These are phyloP conservation scores for Cyclopterus lumpus DNA, from an alignment of 2,797 vertebrate species.

Conservation along the genomic window DNA sequence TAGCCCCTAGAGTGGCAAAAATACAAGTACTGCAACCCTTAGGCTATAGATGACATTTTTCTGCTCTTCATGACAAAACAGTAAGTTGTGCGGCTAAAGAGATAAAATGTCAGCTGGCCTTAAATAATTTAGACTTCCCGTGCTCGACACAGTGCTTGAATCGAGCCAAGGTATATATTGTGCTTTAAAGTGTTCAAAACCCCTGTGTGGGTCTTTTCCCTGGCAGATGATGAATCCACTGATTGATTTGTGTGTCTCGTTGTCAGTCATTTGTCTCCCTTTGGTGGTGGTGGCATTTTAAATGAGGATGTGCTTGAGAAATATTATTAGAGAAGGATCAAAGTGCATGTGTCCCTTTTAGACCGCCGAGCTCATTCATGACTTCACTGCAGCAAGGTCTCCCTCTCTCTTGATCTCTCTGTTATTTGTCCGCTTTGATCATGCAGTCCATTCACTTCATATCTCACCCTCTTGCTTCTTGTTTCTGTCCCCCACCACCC, in stretches of 20 bases:
- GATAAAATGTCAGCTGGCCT: slow-evolving; percentile 55
- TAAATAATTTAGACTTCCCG: slow-evolving; percentile 54
- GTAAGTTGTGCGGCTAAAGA: slow-evolving; percentile 50
- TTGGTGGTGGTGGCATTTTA: slow-evolving; percentile 37
- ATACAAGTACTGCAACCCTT: slow-evolving; percentile 54
- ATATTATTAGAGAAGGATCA: slow-evolving; percentile 60
- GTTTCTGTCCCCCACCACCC: slow-evolving; percentile 22
- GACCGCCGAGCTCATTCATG: slow-evolving; percentile 44
- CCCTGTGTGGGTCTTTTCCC: background rate
- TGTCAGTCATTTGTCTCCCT: slow-evolving; percentile 37
- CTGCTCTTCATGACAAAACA: slow-evolving; percentile 56
- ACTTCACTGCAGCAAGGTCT: slow-evolving; percentile 38
- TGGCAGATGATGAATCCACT: slow-evolving; percentile 25
- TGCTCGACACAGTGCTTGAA: slow-evolving; percentile 21
- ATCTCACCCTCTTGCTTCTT: slow-evolving; percentile 32
- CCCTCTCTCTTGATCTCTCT: slow-evolving; percentile 37
- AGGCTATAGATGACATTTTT: slow-evolving; percentile 69
- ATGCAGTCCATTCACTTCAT: slow-evolving; percentile 36
- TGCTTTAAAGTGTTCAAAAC: slow-evolving; percentile 7
- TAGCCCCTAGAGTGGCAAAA: slow-evolving; percentile 60
- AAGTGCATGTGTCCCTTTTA: slow-evolving; percentile 53
- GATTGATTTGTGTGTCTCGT: slow-evolving; percentile 40
- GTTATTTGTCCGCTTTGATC: slow-evolving; percentile 68
- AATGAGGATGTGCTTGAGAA: slow-evolving; percentile 40
- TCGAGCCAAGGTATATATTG: slow-evolving; percentile 9